Evolutionary conservation across 2,113 vertebrate species (phyloP).

Genomic region (Macroglossus sobrinus): DNA sequence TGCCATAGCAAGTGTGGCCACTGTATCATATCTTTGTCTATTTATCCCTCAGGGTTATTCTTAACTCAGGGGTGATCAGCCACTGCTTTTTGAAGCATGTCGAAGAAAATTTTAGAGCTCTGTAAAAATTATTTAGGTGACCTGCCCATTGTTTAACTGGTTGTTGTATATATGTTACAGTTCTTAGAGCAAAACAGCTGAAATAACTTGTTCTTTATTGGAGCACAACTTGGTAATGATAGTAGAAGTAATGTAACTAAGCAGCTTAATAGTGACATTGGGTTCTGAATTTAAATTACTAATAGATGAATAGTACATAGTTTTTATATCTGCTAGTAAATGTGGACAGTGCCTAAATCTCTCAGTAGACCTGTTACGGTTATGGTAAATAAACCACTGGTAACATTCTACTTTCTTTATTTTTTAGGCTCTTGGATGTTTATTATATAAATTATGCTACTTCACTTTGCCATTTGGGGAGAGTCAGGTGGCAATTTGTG

Average conservation of each 20-base stretch:
- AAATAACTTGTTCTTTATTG: conserved; percentile 27
- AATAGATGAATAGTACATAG: not conserved
- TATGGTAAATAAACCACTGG: not conserved
- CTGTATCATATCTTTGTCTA: not conserved
- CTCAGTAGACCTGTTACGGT: not conserved
- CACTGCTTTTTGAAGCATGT: conserved; percentile 1
- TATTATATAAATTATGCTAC: conserved; percentile 97
- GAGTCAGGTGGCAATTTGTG: conserved; percentile 98
- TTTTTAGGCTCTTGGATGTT: conserved; percentile 93
- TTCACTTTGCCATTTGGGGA: conserved; percentile 99
- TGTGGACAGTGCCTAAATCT: not conserved
- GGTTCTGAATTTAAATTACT: conserved; percentile 31
- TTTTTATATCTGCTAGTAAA: conserved; percentile 8
- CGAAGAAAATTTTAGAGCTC: not conserved
- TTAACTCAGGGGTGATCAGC: not conserved
- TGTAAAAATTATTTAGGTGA: conserved; percentile 1
- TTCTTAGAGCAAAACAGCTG: conserved; percentile 6
- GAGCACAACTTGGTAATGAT: not conserved
- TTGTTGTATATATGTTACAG: conserved; percentile 19
- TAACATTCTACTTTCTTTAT: conserved; percentile 22
- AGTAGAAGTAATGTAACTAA: conserved; percentile 6
- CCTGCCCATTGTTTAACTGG: not conserved
- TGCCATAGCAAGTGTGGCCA: not conserved
- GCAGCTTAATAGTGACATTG: not conserved
- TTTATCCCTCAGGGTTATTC: not conserved